Evolutionary conservation across 1,140 invertebrate genomes (phyloP).

Genomic region (Ditylenchus dipsaci): DNA sequence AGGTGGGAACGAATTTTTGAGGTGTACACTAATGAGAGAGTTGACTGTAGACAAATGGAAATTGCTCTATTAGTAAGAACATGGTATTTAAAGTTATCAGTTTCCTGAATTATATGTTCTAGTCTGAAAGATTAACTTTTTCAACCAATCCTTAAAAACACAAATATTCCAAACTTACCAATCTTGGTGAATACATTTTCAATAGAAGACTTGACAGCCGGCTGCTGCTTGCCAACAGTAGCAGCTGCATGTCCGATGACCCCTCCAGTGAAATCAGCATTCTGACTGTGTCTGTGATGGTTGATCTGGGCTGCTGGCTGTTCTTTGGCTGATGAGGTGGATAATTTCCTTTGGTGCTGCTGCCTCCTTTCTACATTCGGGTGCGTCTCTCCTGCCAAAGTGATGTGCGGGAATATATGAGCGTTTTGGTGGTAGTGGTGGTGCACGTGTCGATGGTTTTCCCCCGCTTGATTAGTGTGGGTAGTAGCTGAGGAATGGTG

Average conservation of each 20-base stretch:
- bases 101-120: too few relatives aligned
- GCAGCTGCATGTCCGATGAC: neutral
- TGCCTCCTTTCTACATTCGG: slow-evolving; percentile 28
- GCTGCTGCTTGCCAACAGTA: too few relatives aligned
- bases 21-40: too few relatives aligned
- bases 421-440: neutral
- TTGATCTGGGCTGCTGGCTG: neutral
- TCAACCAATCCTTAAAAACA: too few relatives aligned
- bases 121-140: too few relatives aligned
- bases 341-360: too few relatives aligned
- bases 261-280: neutral
- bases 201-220: neutral
- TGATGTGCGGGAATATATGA: slow-evolving; percentile 19
- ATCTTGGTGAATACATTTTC: neutral
- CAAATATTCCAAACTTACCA: neutral
- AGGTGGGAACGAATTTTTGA: too few relatives aligned
- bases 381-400: slow-evolving; percentile 39
- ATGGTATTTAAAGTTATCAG: too few relatives aligned
- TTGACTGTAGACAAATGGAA: too few relatives aligned
- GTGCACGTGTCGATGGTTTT: neutral
- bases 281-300: neutral
- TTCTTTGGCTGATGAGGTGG: neutral
- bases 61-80: too few relatives aligned
- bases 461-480: neutral
- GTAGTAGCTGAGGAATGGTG: too few relatives aligned